Base-by-base conservation (phyloP, 2,113 vertebrate genomes). In the Myotis lucifugus region DNA sequence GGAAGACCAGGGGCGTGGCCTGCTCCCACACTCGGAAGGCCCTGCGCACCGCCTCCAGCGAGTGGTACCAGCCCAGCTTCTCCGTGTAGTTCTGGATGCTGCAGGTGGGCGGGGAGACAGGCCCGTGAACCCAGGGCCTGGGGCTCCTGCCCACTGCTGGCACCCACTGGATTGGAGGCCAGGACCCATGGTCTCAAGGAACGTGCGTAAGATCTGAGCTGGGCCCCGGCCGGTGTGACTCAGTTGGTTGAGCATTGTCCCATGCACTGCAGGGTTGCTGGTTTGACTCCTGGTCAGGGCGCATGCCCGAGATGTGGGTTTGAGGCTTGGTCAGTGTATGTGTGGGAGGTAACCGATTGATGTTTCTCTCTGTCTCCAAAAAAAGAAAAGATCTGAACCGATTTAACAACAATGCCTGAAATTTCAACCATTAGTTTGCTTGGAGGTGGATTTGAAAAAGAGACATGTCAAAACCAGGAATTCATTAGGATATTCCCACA, bases 81-180 rank as follows among this genome's bases (percentile, higher is more conserved):
- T 99, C 96, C 0, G 98, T 99, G 98, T 99, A 99, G 98, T 99
- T 99, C 97, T 99, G 98, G 95, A 99, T 99, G 96, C 99, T 99
- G 97, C 11, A 4, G 73, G 74, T 0, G 11, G 56, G 21, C 0
- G 0, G 23, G 61, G 34, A 59, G 0, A 21, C 37, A 7, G 1
- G 5, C 46, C 42, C 54, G 85, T 12, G 40, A 81, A 56, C 2
- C 10, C 19, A 4, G n/a, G 59, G 13, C 72, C 52, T 19, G 37
- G 56, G 88, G 56, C 66, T 70, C 5, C 50, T 3, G 32, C 42
- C n/a, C 23, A 4, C 25, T 3, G 21, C 34, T 0, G 0, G 52
- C 77, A 34, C 83, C 70, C 1, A 59, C 37, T 9, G 64, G 70
- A 9, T 0, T 14, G 66, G 64, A 6, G 32, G 14, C 0, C 0